phyloP scores from a whole-genome alignment of 2,888 invertebrate genomes.

The Drosophila emarginata region DNA sequence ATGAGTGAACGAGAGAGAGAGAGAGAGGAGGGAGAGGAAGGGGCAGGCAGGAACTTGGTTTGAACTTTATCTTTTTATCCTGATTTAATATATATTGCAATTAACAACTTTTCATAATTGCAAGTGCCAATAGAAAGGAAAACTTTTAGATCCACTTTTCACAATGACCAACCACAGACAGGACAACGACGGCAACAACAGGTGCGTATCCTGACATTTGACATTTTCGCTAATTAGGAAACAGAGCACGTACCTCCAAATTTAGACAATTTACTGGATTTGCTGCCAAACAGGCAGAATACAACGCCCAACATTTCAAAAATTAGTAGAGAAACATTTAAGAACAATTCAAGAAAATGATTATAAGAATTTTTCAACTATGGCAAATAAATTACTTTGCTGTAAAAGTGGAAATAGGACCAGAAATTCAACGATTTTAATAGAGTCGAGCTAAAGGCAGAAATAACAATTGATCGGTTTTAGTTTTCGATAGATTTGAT shows the following conservation, averaged over 20 bases:
- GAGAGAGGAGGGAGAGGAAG: conserved; percentile 6
- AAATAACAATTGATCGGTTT: too few relatives aligned
- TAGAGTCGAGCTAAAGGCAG: too few relatives aligned
- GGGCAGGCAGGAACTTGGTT: neutral
- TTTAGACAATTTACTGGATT: neutral
- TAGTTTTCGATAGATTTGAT: too few relatives aligned
- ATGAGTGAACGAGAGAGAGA: conserved; percentile 8
- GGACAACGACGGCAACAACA: neutral
- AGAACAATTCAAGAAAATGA: too few relatives aligned
- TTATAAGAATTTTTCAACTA: too few relatives aligned
- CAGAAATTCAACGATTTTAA: too few relatives aligned
- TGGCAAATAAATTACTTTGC: too few relatives aligned
- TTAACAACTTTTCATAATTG: conserved; percentile 75
- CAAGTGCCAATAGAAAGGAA: conserved; percentile 45
- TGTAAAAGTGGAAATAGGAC: too few relatives aligned
- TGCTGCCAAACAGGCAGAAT: neutral
- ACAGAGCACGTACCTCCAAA: neutral
- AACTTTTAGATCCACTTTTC: neutral
- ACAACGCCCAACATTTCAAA: too few relatives aligned
- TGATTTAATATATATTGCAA: conserved; percentile 71
- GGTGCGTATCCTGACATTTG: conserved; percentile 11
- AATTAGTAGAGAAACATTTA: too few relatives aligned
- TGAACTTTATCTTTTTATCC: conserved; percentile 49
- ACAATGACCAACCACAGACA: conserved; percentile 1
- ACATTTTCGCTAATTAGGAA: conserved; percentile 16